A percentile compares a stretch with the other conserved stretches of the same genome.
phyloP scores from a whole-genome alignment of 53 echinoderm and acorn worm genomes.

The Glandiceps talaboti region DNA sequence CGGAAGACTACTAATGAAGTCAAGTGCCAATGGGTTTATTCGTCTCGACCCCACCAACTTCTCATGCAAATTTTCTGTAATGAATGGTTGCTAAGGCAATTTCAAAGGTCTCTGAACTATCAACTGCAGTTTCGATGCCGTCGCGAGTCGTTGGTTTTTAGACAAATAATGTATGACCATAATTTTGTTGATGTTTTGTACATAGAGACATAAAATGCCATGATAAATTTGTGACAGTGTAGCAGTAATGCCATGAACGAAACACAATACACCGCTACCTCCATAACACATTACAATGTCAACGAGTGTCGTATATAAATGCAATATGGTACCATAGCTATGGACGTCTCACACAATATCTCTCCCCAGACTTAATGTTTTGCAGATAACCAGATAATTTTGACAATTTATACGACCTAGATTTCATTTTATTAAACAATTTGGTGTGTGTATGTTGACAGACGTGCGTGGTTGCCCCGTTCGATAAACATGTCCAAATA shows the following conservation, averaged over 20 bases:
- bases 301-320: too few species aligned
- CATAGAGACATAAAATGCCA: too few species aligned
- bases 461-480: not conserved
- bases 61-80: not conserved
- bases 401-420: not conserved
- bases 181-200: too few species aligned
- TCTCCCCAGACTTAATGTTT: not conserved
- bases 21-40: not conserved
- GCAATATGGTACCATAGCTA: not conserved
- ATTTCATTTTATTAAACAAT: not conserved
- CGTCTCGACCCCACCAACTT: not conserved
- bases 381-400: not conserved
- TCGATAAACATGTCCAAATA: not conserved
- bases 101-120: too few species aligned
- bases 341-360: not conserved
- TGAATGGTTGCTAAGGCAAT: not conserved
- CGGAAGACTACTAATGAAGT: too few species aligned
- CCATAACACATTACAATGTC: too few species aligned
- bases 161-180: too few species aligned
- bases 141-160: too few species aligned
- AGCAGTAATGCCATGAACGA: too few species aligned
- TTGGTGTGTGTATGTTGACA: not conserved
- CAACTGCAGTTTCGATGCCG: not conserved
- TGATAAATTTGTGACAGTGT: too few species aligned
- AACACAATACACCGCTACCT: too few species aligned